These are phyloP conservation scores for Strix aluco DNA, from an alignment of 2,113 vertebrate species.

Conservation along the genomic window DNA sequence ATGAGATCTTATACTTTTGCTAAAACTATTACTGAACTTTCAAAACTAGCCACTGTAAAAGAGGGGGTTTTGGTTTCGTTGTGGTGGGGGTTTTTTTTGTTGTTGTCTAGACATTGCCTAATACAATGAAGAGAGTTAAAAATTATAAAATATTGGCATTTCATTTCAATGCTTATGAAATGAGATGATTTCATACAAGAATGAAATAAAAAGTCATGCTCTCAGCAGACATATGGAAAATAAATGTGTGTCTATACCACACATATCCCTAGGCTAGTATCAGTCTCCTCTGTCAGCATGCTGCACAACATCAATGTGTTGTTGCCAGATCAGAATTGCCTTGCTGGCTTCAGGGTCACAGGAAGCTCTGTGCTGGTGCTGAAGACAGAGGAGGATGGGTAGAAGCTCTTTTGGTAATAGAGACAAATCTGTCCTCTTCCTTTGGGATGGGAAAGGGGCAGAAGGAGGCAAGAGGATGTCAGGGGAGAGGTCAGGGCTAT, in stretches of 20 bases:
- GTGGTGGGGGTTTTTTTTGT: neutral
- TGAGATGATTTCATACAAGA: conserved; percentile 16
- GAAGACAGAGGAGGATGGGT: neutral
- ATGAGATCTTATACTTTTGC: neutral
- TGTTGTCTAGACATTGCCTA: conserved; percentile 74
- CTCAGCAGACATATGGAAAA: neutral
- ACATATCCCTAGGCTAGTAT: neutral
- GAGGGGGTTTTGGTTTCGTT: rapidly evolving
- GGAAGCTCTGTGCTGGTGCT: rapidly evolving
- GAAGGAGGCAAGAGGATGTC: neutral
- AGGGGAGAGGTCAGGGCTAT: neutral
- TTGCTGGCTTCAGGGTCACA: neutral
- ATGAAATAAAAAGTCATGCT: neutral
- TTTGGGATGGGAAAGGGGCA: neutral
- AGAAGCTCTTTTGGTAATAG: neutral
- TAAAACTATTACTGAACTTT: conserved; percentile 17
- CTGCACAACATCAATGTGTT: neutral
- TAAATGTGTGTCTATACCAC: neutral
- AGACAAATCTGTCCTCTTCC: neutral
- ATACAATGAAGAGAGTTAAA: conserved; percentile 34
- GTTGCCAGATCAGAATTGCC: neutral
- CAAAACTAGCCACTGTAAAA: conserved; percentile 5
- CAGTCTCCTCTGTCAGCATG: neutral
- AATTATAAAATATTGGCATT: conserved; percentile 38
- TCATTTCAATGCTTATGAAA: conserved; percentile 22